Conservation (phyloP, 1,140 invertebrate species). For the Bathynomus jamesi region DNA sequence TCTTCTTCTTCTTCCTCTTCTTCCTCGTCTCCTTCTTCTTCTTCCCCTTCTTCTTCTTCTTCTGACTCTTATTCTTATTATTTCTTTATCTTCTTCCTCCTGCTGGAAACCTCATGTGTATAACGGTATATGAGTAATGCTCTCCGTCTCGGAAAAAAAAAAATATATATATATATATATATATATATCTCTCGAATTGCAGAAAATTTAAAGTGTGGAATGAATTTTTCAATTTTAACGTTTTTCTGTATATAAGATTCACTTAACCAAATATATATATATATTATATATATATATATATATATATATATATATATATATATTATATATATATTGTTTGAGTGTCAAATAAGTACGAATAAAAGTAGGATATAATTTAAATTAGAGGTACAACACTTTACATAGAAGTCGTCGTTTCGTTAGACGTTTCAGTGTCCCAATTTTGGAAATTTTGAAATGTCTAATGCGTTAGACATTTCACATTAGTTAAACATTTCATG, state of each 20-base stretch:
- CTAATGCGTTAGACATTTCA: too few species aligned
- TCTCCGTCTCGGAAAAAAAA: too few species aligned
- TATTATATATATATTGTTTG: not conserved
- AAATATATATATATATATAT: not conserved
- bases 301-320: not conserved
- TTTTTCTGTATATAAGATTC: too few species aligned
- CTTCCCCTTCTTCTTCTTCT: not conserved
- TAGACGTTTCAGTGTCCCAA: too few species aligned
- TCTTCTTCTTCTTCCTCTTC: not conserved
- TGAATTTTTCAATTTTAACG: too few species aligned
- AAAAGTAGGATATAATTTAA: too few species aligned
- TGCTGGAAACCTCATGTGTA: not conserved
- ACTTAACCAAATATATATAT: not conserved
- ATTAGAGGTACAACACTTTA: too few species aligned
- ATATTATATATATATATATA: not conserved
- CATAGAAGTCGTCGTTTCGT: too few species aligned
- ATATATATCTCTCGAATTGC: too few species aligned
- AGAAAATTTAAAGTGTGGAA: too few species aligned
- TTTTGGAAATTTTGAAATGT: too few species aligned
- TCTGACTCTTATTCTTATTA: not conserved
- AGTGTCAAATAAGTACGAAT: not conserved
- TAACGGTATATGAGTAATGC: not conserved
- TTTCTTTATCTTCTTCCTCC: not conserved
- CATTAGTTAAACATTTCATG: too few species aligned
- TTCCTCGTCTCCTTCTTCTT: not conserved